Evolutionary conservation across 2,113 vertebrate genomes (phyloP).

Genomic region (Dryoscopus gambensis): DNA sequence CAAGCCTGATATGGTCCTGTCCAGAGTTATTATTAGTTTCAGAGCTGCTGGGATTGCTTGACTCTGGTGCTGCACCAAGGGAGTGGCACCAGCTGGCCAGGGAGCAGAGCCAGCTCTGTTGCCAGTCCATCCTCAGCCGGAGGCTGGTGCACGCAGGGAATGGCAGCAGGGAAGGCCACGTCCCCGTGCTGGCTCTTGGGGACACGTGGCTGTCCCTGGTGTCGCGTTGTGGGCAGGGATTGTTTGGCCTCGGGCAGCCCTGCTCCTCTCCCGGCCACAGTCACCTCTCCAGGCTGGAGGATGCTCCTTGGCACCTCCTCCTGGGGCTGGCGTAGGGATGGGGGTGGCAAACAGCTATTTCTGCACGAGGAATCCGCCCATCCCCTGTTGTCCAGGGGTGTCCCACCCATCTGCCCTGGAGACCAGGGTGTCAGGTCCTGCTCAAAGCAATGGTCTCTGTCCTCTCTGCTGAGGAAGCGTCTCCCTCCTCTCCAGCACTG

Average conservation of each 20-base stretch:
- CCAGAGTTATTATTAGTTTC: background rate
- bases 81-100: background rate
- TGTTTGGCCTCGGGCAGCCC: background rate
- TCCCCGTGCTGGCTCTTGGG: background rate
- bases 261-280: background rate
- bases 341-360: background rate
- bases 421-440: background rate
- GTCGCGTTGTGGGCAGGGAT: background rate
- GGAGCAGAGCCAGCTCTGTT: background rate
- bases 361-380: background rate
- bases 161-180: background rate
- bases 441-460: background rate
- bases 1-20: background rate
- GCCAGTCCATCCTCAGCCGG: background rate
- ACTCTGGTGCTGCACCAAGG: background rate
- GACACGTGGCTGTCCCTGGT: background rate
- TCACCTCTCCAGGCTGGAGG: background rate
- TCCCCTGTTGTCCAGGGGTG: background rate
- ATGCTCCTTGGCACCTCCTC: background rate
- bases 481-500: background rate
- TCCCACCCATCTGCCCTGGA: background rate
- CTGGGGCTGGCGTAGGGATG: background rate
- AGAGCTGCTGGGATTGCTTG: background rate
- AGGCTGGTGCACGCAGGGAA: fast-evolving
- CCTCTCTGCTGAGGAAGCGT: background rate